A percentile compares a stretch with the other conserved stretches of the same genome.
These are phyloP conservation scores for Delphinus delphis DNA, from an alignment of 2,113 vertebrate genomes.

Conservation along the genomic window DNA sequence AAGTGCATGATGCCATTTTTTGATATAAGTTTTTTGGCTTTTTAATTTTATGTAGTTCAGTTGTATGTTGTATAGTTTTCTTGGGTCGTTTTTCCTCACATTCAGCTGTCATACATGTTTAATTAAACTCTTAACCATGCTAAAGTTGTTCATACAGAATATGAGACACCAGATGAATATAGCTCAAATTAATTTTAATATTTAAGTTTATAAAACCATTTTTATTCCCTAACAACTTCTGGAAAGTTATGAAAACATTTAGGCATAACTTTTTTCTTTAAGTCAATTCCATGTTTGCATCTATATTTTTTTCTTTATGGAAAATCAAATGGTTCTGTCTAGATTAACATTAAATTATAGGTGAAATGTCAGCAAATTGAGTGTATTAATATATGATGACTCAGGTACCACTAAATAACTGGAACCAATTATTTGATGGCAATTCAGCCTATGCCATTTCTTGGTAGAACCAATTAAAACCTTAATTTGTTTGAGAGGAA, in stretches of 20 bases:
- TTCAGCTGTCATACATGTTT: not conserved
- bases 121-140: not conserved
- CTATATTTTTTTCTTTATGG: not conserved
- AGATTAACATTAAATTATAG: not conserved
- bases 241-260: not conserved
- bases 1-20: not conserved
- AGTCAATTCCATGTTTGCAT: not conserved
- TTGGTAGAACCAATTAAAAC: not conserved
- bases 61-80: not conserved
- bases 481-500: not conserved
- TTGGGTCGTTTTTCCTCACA: not conserved
- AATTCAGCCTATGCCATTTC: not conserved
- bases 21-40: not conserved
- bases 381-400: not conserved
- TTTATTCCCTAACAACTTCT: not conserved
- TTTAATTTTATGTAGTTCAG: not conserved
- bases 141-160: not conserved
- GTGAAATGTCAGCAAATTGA: not conserved
- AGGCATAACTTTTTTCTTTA: not conserved
- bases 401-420: not conserved
- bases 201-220: not conserved
- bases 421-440: not conserved
- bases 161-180: not conserved
- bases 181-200: not conserved
- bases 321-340: not conserved